Conservation (phyloP, 2,888 invertebrate species). For the Lagria hirta region DNA sequence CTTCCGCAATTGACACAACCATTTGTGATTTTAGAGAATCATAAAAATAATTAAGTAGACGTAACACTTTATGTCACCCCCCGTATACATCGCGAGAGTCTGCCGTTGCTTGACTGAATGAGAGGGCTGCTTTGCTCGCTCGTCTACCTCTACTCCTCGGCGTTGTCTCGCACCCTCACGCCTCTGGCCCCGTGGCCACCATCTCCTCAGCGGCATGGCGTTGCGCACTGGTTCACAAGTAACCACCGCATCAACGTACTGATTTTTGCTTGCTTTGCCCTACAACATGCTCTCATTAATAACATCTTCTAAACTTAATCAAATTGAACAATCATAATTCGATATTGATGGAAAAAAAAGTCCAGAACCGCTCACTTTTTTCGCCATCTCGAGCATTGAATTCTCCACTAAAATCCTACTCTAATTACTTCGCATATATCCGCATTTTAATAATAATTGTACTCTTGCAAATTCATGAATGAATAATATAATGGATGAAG, state of each 20-base stretch:
- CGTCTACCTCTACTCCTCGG: constrained; percentile 55
- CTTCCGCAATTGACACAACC: constrained; percentile 9
- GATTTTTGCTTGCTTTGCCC: constrained; percentile 46
- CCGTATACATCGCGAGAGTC: constrained; percentile 56
- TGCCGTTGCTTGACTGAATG: constrained; percentile 52
- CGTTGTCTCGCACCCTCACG: constrained; percentile 56
- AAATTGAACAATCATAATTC: constrained; percentile 9
- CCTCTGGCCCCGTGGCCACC: constrained; percentile 48
- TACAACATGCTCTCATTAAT: constrained; percentile 20
- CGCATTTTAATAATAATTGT: too few relatives aligned
- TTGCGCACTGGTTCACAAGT: constrained; percentile 54
- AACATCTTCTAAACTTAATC: constrained; percentile 13
- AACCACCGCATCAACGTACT: constrained; percentile 53
- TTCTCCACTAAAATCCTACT: too few relatives aligned
- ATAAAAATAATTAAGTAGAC: constrained; percentile 10
- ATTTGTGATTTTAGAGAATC: too few relatives aligned
- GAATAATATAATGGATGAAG: too few relatives aligned
- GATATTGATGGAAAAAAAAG: too few relatives aligned
- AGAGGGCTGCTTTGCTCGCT: too few relatives aligned
- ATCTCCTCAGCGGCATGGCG: too few relatives aligned
- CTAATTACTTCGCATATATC: too few relatives aligned
- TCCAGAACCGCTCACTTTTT: too few relatives aligned
- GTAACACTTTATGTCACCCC: constrained; percentile 10
- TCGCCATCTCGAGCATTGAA: too few relatives aligned
- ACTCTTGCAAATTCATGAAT: too few relatives aligned